Percentiles rank a stretch among this genome's conserved stretches.
Conservation (phyloP, 1,140 invertebrate species). For the Leptoteleia sp. region DNA sequence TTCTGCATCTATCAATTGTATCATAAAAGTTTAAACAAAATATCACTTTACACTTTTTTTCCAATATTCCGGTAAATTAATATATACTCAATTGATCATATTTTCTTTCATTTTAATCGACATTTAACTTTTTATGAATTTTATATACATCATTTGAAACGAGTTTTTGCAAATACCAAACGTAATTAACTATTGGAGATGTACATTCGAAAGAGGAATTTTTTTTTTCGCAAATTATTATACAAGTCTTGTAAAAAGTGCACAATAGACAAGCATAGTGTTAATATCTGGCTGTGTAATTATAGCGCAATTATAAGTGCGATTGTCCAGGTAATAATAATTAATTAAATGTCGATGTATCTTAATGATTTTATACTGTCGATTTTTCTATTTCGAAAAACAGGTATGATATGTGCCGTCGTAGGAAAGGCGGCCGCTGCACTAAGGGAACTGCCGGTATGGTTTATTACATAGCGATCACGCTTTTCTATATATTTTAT, state of each 20-base stretch:
- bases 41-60: conserved; percentile 1
- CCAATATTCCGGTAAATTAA: background rate
- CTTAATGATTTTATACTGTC: conserved; percentile 77
- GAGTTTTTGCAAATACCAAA: conserved; percentile 17
- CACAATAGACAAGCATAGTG: conserved; percentile 31
- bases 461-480: conserved; percentile 80
- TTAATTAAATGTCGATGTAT: conserved; percentile 64
- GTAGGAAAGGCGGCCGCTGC: conserved; percentile 95
- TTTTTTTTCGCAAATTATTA: conserved; percentile 20
- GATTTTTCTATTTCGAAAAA: conserved; percentile 81
- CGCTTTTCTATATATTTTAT: conserved; percentile 69
- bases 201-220: conserved; percentile 19
- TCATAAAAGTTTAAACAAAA: conserved; percentile 10
- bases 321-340: conserved; percentile 67
- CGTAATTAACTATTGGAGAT: conserved; percentile 16
- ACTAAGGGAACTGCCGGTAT: conserved; percentile 98
- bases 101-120: background rate
- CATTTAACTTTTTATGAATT: background rate
- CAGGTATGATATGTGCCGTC: conserved; percentile 98
- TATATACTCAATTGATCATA: background rate
- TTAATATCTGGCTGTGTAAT: conserved; percentile 56
- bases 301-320: conserved; percentile 57
- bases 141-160: conserved; percentile 8
- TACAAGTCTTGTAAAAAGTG: conserved; percentile 40
- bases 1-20: conserved; percentile 18